Evolutionary conservation across 2,113 vertebrate species (phyloP).

Genomic region (Eptatretus burgeri): DNA sequence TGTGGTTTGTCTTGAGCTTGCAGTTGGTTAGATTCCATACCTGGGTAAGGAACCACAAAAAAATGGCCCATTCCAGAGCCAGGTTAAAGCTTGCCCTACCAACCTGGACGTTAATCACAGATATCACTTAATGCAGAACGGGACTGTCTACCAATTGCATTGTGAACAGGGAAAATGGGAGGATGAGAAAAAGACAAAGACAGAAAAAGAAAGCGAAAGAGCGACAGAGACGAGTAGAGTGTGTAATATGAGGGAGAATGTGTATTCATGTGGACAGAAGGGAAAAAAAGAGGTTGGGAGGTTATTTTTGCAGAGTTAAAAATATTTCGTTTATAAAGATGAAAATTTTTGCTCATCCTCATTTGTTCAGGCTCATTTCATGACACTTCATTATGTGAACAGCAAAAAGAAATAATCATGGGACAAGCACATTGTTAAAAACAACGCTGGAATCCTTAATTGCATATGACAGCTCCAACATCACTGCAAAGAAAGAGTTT

Average conservation of each 20-base stretch:
- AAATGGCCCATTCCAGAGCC: too few species aligned
- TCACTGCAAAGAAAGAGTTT: not conserved
- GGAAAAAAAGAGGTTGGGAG: not conserved
- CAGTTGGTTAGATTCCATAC: constrained; percentile 94
- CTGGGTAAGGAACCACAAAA: constrained; percentile 15
- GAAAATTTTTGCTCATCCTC: constrained; percentile 14
- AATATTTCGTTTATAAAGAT: constrained; percentile 8
- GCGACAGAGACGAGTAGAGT: not conserved
- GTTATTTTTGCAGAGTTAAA: not conserved
- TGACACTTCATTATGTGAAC: constrained; percentile 35
- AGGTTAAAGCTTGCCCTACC: too few species aligned
- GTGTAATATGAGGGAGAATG: not conserved
- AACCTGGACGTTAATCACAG: too few species aligned
- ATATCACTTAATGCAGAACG: too few species aligned
- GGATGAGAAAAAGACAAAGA: not conserved
- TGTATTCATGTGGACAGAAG: not conserved
- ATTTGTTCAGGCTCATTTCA: constrained; percentile 23
- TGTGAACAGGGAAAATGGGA: too few species aligned
- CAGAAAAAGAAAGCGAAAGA: not conserved
- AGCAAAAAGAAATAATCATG: constrained; percentile 33
- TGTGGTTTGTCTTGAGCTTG: constrained; percentile 93
- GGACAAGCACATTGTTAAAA: constrained; percentile 16
- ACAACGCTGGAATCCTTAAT: not conserved
- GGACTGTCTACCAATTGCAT: too few species aligned
- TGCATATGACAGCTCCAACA: not conserved